A percentile compares a stretch with the other conserved stretches of the same genome.
Conservation (phyloP, 2,888 invertebrate genomes). For the Drosophila kambysellisi region DNA sequence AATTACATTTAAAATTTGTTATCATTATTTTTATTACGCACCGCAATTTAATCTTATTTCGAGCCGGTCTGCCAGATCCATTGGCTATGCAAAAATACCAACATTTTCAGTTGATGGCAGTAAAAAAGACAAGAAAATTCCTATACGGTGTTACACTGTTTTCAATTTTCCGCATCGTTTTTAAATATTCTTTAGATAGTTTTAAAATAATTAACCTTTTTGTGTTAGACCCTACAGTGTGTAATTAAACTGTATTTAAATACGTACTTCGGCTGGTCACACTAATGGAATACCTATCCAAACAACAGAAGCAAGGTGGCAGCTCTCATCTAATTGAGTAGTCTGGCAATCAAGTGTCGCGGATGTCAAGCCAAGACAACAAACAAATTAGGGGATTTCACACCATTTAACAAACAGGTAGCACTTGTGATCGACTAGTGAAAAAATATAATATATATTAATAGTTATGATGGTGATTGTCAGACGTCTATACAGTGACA, state of each 20-base stretch:
- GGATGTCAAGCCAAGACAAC: constrained; percentile 8
- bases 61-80: constrained; percentile 28
- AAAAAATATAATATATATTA: neutral
- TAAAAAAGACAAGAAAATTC: neutral
- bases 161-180: neutral
- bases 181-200: neutral
- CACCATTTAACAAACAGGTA: neutral
- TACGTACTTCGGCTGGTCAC: neutral
- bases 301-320: neutral
- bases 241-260: neutral
- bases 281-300: neutral
- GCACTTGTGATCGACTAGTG: neutral
- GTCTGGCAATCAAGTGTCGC: constrained; percentile 4
- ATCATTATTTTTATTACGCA: neutral
- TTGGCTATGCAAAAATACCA: constrained; percentile 19
- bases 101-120: neutral
- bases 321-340: neutral
- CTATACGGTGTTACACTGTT: neutral
- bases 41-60: constrained; percentile 27
- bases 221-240: neutral
- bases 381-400: neutral
- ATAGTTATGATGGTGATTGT: neutral
- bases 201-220: neutral
- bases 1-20: neutral
- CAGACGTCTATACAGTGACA: neutral